These are phyloP conservation scores for Rhagonycha fulva DNA, from an alignment of 2,888 invertebrate genomes.

Conservation along the genomic window DNA sequence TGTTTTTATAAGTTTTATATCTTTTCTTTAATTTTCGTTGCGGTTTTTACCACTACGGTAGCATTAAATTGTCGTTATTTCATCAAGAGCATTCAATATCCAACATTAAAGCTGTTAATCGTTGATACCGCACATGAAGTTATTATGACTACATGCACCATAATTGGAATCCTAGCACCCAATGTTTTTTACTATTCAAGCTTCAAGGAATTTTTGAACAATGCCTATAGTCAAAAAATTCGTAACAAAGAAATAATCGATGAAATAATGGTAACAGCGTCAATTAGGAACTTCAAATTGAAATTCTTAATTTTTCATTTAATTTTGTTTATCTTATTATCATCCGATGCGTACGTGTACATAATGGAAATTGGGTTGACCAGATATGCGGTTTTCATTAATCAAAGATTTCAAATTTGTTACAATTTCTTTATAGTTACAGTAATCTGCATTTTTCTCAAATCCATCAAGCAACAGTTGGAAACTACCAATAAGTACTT, in stretches of 20 bases:
- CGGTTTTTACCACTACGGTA: too few species aligned
- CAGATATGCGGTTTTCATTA: neutral
- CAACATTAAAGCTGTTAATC: too few species aligned
- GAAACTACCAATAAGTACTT: neutral
- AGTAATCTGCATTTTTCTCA: neutral
- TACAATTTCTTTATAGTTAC: neutral
- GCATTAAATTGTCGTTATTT: too few species aligned
- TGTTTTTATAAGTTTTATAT: too few species aligned
- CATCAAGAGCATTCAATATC: too few species aligned
- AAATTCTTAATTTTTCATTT: neutral
- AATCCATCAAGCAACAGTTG: neutral
- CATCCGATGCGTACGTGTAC: neutral
- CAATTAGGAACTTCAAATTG: neutral
- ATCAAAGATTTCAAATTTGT: neutral
- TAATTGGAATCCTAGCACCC: too few species aligned
- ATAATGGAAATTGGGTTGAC: neutral
- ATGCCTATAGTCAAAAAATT: too few species aligned
- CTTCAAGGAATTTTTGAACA: too few species aligned
- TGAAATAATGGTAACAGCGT: neutral
- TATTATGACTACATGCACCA: too few species aligned
- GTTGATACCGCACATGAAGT: too few species aligned
- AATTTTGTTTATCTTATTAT: neutral
- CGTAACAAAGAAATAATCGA: neutral
- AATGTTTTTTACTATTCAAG: too few species aligned
- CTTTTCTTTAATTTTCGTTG: too few species aligned